phyloP scores from a whole-genome alignment of 2,113 vertebrate genomes.

The Synchiropus splendidus region DNA sequence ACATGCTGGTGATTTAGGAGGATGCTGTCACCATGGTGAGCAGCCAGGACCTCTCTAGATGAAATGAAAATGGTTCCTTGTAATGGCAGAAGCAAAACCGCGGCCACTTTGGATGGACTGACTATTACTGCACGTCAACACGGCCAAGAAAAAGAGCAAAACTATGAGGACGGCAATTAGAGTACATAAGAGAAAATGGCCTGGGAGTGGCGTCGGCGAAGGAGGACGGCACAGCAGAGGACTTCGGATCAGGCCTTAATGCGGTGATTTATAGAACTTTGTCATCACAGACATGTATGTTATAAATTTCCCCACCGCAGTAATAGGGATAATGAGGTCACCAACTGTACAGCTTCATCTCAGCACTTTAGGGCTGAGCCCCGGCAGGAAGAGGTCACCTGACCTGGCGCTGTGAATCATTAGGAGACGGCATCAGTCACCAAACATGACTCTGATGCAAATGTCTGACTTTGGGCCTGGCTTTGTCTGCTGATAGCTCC shows the following conservation, averaged over 20 bases:
- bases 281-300: conserved; percentile 43
- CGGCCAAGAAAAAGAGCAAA: conserved; percentile 61
- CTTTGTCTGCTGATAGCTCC: conserved; percentile 17
- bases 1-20: conserved; percentile 65
- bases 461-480: conserved; percentile 38
- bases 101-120: conserved; percentile 57
- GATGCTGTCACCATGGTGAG: conserved; percentile 52
- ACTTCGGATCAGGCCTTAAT: conserved; percentile 47
- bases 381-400: conserved; percentile 25
- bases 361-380: conserved; percentile 55
- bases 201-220: conserved; percentile 9
- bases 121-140: conserved; percentile 67
- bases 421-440: conserved; percentile 42
- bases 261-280: conserved; percentile 59
- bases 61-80: conserved; percentile 64
- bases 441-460: conserved; percentile 48
- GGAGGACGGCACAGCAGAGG: conserved; percentile 31
- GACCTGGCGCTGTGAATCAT: conserved; percentile 31
- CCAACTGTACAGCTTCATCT: conserved; percentile 55
- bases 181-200: conserved; percentile 48
- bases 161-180: conserved; percentile 65
- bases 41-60: conserved; percentile 54
- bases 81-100: conserved; percentile 57
- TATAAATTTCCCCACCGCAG: conserved; percentile 52
- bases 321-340: conserved; percentile 66